Evolutionary conservation across 2,113 vertebrate species (phyloP).

Genomic region (Oceanites oceanicus): DNA sequence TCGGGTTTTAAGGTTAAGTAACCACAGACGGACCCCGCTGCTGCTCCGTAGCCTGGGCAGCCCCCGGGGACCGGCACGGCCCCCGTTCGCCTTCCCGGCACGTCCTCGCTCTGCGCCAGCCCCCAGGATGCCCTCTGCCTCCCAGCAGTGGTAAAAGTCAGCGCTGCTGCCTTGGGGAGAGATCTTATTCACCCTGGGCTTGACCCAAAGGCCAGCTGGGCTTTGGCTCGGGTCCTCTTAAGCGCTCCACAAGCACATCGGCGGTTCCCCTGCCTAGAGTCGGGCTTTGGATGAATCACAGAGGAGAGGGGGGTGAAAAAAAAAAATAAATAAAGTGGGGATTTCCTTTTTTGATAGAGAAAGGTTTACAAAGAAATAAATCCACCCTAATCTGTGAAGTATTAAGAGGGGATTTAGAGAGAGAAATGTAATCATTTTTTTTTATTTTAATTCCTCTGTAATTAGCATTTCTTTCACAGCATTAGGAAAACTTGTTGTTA

Average conservation of each 20-base stretch:
- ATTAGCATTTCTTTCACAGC: conserved; percentile 54
- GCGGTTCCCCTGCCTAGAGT: background rate
- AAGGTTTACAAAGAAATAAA: conserved; percentile 59
- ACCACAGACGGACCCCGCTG: background rate
- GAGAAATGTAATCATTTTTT: conserved; percentile 61
- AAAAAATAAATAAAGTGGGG: background rate
- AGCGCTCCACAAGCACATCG: background rate
- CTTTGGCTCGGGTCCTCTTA: background rate
- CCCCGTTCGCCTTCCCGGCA: background rate
- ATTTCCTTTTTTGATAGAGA: conserved; percentile 21
- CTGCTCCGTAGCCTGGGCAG: background rate
- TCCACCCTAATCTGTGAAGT: conserved; percentile 58
- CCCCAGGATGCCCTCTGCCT: background rate
- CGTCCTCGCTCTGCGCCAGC: background rate
- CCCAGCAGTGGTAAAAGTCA: background rate
- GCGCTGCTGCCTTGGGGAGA: background rate
- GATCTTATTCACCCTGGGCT: background rate
- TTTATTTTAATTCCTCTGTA: conserved; percentile 51
- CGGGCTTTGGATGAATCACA: conserved; percentile 11
- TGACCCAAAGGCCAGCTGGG: conserved; percentile 13
- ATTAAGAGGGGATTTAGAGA: conserved; percentile 60
- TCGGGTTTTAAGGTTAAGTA: conserved; percentile 45
- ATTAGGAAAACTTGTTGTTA: conserved; percentile 40
- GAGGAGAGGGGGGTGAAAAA: background rate
- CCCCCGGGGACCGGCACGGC: background rate